Base-by-base conservation (phyloP, 1,140 invertebrate species). In the Drosophila sproati region DNA sequence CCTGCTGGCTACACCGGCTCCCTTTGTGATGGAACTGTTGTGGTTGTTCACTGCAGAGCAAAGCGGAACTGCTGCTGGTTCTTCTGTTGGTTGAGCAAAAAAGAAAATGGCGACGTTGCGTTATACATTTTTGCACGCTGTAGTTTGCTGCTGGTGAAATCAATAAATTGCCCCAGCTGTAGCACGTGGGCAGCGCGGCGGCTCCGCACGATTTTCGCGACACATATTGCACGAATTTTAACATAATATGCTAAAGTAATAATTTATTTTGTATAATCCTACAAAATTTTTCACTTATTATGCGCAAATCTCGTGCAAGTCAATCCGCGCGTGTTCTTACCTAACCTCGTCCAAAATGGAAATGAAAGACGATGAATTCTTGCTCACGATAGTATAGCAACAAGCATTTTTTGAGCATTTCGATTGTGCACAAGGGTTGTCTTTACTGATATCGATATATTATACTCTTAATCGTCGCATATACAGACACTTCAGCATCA, bases 21-120 rank as follows among this genome's bases (percentile, higher is more conserved):
- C 86, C 75, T 67, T 20, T 20, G 20, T 20, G 20, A 20, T 78
- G 72, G 86, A 85, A 80, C 78, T 85, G 85, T 62, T 85, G 86
- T 70, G 69, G 79, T 56, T 80, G 85, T 87, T 87, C 83, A 76
- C 29, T 61, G 82, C 82, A 88, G 80, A 77, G 73, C 71, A 78
- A 92, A 89, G 88, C 91, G 66, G 77, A 72, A 86, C 73, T 83
- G 41, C 77, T 87, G 83, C 85, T 92, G 71, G 74, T 75, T 57
- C 63, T 82, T 82, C 85, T 89, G 82, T 89, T 91, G 77, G 89
- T 86, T 63, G 82, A 76, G 75, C 78, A 91, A 77, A 92, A 92
- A 91, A 92, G 81, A 92, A 92, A 92, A 92, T 92, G 91, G 91
- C 91, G 91, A 76, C 87, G 64, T 86, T 78, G 73, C 66, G 91